These are phyloP conservation scores for Spinibarbus caldwelli DNA, from an alignment of 2,797 vertebrate genomes.

Conservation along the genomic window DNA sequence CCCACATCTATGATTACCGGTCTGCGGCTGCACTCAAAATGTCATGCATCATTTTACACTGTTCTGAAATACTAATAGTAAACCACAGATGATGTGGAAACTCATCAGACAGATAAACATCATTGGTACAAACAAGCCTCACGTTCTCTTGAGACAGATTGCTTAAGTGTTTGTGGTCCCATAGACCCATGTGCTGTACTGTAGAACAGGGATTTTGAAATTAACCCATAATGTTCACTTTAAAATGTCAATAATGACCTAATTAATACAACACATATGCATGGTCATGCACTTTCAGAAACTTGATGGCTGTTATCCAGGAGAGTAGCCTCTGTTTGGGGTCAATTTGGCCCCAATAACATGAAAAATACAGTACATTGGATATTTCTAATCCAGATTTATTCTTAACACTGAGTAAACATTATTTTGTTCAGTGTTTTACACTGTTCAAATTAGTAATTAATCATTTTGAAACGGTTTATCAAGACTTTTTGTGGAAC, in stretches of 20 bases:
- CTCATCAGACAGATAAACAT: background rate
- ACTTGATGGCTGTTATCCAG: background rate
- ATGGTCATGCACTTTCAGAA: background rate
- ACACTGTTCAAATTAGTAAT: background rate
- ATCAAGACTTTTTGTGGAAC: background rate
- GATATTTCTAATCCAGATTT: background rate
- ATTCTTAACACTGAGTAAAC: background rate
- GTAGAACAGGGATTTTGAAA: background rate
- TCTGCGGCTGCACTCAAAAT: conserved; percentile 45
- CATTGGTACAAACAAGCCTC: conserved; percentile 21
- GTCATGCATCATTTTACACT: conserved; percentile 34
- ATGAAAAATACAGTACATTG: background rate
- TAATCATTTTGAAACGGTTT: background rate
- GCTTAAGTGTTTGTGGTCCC: background rate
- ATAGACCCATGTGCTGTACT: background rate
- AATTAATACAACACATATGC: no score
- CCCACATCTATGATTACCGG: conserved; percentile 35
- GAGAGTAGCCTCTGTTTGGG: background rate
- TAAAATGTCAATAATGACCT: background rate
- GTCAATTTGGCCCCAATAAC: background rate
- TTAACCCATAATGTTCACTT: background rate
- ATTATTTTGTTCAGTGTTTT: background rate
- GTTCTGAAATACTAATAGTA: conserved; percentile 24
- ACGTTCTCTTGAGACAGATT: background rate
- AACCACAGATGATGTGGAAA: conserved; percentile 22